phyloP scores from a whole-genome alignment of 1,140 invertebrate genomes.

The Drosophila kanapiae region DNA sequence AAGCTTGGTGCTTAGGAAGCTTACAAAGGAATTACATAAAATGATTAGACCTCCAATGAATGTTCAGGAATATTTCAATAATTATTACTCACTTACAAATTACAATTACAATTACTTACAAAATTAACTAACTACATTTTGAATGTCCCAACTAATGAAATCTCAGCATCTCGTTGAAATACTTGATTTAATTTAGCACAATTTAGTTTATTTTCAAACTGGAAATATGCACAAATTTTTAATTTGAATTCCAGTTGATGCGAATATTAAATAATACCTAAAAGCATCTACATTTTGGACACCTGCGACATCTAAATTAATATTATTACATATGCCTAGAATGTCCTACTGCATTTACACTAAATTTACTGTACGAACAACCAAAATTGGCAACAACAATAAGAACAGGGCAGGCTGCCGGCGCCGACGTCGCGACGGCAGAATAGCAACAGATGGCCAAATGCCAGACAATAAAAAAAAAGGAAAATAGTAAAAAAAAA shows the following conservation, averaged over 20 bases:
- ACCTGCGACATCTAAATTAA: no score
- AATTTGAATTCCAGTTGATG: no score
- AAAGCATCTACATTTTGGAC: no score
- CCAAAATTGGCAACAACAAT: constrained; percentile 25
- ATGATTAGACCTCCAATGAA: background rate
- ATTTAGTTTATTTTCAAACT: no score
- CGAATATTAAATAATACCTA: no score
- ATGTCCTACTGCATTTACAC: background rate
- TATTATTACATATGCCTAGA: background rate
- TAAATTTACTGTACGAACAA: background rate
- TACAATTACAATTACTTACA: no score
- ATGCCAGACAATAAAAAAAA: constrained; percentile 35
- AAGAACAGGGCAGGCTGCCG: constrained; percentile 14
- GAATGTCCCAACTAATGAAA: no score
- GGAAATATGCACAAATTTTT: no score
- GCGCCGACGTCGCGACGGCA: constrained; percentile 11
- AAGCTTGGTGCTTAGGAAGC: background rate
- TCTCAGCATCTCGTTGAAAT: no score
- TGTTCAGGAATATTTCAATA: background rate
- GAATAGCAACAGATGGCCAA: constrained; percentile 51
- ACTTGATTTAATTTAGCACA: no score
- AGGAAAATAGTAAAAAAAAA: constrained; percentile 16
- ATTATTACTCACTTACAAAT: background rate
- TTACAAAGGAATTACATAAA: background rate
- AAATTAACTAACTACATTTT: background rate